Evolutionary conservation across 1,140 invertebrate species (phyloP).

Genomic region (Theocolax elegans): DNA sequence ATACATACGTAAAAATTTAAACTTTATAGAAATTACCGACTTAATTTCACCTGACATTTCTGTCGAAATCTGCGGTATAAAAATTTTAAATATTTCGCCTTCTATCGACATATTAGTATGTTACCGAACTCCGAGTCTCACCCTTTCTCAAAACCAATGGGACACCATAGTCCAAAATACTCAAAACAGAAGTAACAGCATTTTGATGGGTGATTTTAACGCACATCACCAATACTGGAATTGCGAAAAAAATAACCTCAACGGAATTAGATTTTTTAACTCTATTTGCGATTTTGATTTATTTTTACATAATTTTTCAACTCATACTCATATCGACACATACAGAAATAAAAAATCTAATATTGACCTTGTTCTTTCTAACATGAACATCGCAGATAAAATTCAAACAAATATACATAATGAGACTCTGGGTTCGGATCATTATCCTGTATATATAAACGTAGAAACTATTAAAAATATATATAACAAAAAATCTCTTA

Average conservation of each 20-base stretch:
- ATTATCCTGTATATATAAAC: background rate
- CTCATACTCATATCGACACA: background rate
- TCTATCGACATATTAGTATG: background rate
- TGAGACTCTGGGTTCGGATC: background rate
- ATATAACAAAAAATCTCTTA: background rate
- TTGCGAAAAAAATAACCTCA: background rate
- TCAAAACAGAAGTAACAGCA: background rate
- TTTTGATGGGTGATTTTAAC: background rate
- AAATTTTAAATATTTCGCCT: background rate
- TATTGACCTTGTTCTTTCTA: background rate
- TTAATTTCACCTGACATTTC: background rate
- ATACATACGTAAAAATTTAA: background rate
- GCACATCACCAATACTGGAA: no score
- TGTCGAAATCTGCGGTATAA: background rate
- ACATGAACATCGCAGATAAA: background rate
- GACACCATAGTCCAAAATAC: background rate
- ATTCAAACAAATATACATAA: background rate
- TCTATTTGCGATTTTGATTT: background rate
- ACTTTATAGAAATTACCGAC: background rate
- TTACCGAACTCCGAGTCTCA: background rate
- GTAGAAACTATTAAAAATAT: background rate
- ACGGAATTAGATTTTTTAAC: background rate
- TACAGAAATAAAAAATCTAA: background rate
- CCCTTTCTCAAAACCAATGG: background rate
- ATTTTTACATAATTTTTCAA: background rate